These are phyloP conservation scores for Charadrius vociferus DNA, from an alignment of 2,113 vertebrate genomes.

Conservation along the genomic window DNA sequence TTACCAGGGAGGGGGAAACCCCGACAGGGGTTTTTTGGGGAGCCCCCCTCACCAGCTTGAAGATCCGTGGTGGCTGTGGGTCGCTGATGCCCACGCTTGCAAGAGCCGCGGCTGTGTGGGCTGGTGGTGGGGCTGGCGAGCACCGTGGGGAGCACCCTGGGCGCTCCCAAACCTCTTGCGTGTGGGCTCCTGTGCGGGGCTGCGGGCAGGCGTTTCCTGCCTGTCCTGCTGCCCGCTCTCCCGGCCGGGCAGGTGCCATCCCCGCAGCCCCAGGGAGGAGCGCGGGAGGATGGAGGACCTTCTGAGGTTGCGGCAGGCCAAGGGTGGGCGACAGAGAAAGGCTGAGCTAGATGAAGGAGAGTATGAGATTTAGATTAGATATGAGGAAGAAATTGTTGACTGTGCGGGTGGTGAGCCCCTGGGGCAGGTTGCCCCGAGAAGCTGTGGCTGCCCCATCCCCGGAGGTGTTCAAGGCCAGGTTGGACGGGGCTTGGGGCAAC, in stretches of 20 bases:
- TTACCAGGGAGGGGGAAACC: no score
- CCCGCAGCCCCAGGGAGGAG: background rate
- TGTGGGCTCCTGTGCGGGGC: background rate
- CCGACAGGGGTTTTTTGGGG: accelerated
- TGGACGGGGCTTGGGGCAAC: no score
- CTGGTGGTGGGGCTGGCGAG: accelerated
- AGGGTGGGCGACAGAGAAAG: accelerated
- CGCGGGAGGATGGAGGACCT: accelerated
- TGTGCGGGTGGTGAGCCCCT: no score
- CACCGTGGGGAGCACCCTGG: accelerated
- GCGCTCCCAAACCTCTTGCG: background rate
- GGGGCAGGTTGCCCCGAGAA: no score
- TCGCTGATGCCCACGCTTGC: accelerated
- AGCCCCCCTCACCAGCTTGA: background rate
- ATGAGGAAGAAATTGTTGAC: no score
- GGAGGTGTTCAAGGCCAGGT: no score
- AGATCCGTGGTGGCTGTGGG: background rate
- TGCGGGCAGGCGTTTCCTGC: background rate
- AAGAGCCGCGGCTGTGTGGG: background rate
- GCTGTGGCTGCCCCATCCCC: no score
- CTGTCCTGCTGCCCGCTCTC: background rate
- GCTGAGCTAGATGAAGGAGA: background rate
- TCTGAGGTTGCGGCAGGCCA: background rate
- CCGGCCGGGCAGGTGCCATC: background rate
- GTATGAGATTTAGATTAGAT: background rate